A percentile compares a stretch with the other conserved stretches of the same genome.
phyloP scores from a whole-genome alignment of 2,888 invertebrate genomes.

The Digitonthophagus gazella region DNA sequence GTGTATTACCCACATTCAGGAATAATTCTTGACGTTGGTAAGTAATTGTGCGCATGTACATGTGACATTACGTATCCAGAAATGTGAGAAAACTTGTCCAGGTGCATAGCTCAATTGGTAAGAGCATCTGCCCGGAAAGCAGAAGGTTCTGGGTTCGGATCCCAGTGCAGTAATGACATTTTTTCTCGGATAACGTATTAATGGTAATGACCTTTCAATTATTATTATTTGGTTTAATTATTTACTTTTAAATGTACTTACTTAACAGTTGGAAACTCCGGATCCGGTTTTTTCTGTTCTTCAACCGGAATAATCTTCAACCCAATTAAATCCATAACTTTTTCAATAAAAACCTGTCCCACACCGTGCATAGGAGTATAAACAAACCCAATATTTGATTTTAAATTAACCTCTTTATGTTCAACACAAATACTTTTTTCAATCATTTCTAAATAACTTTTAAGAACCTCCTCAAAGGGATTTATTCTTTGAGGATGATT shows the following conservation, averaged over 20 bases:
- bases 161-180: too few relatives aligned
- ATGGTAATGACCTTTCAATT: too few relatives aligned
- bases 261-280: conserved; percentile 94
- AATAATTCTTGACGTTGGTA: too few relatives aligned
- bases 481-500: conserved; percentile 57
- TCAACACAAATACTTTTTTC: conserved; percentile 55
- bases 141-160: too few relatives aligned
- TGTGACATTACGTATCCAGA: too few relatives aligned
- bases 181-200: too few relatives aligned
- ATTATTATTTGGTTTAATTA: too few relatives aligned
- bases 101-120: too few relatives aligned
- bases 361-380: conserved; percentile 99
- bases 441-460: conserved; percentile 66
- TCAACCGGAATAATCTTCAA: conserved; percentile 69
- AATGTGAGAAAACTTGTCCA: too few relatives aligned
- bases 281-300: conserved; percentile 85
- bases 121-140: too few relatives aligned
- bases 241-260: conserved; percentile 25
- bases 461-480: conserved; percentile 67
- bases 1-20: too few relatives aligned
- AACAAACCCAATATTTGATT: conserved; percentile 65
- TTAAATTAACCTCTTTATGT: conserved; percentile 56
- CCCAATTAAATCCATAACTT: conserved; percentile 72
- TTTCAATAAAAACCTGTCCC: conserved; percentile 73
- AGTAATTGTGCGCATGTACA: too few relatives aligned